Percentiles rank a stretch among this genome's conserved stretches.
Evolutionary conservation across 2,113 vertebrate species (phyloP).

Genomic region (Nothobranchius furzeri): DNA sequence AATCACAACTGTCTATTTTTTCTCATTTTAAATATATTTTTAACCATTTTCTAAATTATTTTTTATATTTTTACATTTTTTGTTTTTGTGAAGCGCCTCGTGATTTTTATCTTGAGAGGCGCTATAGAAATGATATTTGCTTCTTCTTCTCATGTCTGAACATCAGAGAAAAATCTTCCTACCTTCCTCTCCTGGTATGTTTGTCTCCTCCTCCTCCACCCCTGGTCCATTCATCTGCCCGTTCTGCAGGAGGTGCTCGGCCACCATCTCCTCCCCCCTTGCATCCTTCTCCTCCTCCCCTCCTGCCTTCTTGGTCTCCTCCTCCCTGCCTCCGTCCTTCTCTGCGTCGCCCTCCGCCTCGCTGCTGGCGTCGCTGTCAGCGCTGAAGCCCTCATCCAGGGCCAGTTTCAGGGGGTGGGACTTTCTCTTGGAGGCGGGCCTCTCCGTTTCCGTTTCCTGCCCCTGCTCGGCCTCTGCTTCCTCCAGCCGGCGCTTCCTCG

Average conservation of each 20-base stretch:
- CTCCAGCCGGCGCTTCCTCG: constrained; percentile 92
- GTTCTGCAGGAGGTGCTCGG: background rate
- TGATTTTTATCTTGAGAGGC: no score
- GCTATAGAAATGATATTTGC: no score
- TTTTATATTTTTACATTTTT: no score
- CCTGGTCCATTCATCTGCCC: constrained; percentile 27
- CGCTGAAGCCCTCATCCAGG: constrained; percentile 89
- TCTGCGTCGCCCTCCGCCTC: constrained; percentile 81
- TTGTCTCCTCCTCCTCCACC: constrained; percentile 29
- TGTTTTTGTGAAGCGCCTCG: no score
- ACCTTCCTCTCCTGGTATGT: constrained; percentile 61
- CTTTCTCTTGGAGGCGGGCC: constrained; percentile 89
- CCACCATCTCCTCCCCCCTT: constrained; percentile 23
- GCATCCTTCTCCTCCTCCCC: constrained; percentile 57
- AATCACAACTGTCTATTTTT: no score
- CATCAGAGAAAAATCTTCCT: background rate
- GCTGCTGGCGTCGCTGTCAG: constrained; percentile 88
- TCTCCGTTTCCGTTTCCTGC: constrained; percentile 76
- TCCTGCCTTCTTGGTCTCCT: constrained; percentile 23
- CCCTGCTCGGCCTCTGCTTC: constrained; percentile 83
- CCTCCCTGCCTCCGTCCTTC: constrained; percentile 46
- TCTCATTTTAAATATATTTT: no score
- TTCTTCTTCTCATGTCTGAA: no score
- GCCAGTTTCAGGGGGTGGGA: constrained; percentile 90
- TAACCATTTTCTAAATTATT: no score